phyloP scores from a whole-genome alignment of 2,797 vertebrate genomes.

The Pachyuromys duprasi region DNA sequence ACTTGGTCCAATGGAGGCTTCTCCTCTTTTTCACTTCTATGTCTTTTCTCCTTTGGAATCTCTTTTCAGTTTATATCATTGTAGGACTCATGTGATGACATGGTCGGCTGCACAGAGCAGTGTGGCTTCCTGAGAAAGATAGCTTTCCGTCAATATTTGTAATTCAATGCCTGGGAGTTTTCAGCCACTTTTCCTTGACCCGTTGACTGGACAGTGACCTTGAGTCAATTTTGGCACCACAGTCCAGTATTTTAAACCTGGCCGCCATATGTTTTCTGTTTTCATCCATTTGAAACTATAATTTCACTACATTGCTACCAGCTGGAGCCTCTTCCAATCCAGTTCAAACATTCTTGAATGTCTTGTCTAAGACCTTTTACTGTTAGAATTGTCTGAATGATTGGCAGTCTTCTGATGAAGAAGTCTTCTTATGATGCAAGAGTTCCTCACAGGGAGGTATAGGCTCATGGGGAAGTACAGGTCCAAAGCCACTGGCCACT shows the following conservation, averaged over 20 bases:
- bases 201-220: slow-evolving; percentile 93
- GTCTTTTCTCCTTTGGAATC: not conserved
- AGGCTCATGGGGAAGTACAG: not conserved
- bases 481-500: not conserved
- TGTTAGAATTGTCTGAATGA: not conserved
- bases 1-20: not conserved
- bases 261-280: slow-evolving; percentile 91
- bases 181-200: slow-evolving; percentile 93
- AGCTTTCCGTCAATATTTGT: not conserved
- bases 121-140: not conserved
- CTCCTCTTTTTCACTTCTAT: not conserved
- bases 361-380: not conserved
- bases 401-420: not conserved
- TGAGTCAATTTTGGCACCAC: slow-evolving; percentile 92
- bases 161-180: not conserved
- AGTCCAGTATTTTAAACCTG: slow-evolving; percentile 94
- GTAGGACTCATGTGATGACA: not conserved
- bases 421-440: no score
- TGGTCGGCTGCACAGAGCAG: no score
- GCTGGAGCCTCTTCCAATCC: not conserved
- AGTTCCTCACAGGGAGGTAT: not conserved
- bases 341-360: slow-evolving; percentile 18
- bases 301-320: slow-evolving; percentile 40
- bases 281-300: slow-evolving; percentile 91
- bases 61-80: not conserved